Conservation (phyloP, 2,888 invertebrate species). For the Trissolcus brochymenae region DNA sequence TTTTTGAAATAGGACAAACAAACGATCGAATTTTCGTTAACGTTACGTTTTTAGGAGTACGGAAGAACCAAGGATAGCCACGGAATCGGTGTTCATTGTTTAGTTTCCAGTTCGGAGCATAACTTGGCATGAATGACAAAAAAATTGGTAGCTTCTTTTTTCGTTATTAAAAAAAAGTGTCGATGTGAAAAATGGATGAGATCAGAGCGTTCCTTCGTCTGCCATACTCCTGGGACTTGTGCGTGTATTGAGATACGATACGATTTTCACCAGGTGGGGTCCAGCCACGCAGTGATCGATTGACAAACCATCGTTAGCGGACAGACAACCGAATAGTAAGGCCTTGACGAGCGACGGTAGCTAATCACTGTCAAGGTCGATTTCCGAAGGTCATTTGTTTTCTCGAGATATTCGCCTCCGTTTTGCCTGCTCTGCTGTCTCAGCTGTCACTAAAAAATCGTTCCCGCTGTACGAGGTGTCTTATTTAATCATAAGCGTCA, state of each 20-base stretch:
- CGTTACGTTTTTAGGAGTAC: constrained; percentile 57
- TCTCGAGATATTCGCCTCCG: constrained; percentile 84
- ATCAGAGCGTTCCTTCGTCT: constrained; percentile 62
- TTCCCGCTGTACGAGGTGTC: constrained; percentile 75
- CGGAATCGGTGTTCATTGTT: not conserved
- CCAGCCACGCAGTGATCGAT: constrained; percentile 75
- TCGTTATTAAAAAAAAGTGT: not conserved
- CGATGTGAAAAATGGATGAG: constrained; percentile 37
- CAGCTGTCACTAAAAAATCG: constrained; percentile 76
- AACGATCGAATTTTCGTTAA: constrained; percentile 32
- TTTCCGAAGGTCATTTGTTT: constrained; percentile 84
- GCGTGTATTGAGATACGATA: constrained; percentile 71
- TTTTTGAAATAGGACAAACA: constrained; percentile 60
- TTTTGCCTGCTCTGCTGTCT: constrained; percentile 76
- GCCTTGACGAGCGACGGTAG: constrained; percentile 76
- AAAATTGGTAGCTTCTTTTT: not conserved
- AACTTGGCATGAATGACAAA: not conserved
- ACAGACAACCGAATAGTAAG: constrained; percentile 71
- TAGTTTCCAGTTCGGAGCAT: not conserved
- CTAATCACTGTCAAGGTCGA: constrained; percentile 77
- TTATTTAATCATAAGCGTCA: constrained; percentile 67
- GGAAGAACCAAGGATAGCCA: constrained; percentile 62
- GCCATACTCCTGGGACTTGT: constrained; percentile 64
- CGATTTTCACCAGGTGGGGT: constrained; percentile 74
- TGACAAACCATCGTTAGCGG: constrained; percentile 71